Base-by-base conservation (phyloP, 23 tunicate species). In the Aplidium turbinatum region DNA sequence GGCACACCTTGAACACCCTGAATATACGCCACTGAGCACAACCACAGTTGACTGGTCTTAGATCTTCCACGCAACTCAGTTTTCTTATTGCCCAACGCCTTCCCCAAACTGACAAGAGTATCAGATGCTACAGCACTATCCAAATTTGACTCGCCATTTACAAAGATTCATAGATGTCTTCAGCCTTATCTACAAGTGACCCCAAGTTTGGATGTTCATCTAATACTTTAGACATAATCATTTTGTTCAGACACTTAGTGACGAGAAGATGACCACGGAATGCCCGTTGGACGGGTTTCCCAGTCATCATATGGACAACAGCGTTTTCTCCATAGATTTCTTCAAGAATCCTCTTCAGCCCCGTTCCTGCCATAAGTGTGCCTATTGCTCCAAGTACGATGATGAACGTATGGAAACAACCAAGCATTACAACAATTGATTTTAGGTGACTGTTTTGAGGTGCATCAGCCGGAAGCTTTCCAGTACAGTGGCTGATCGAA, bases 81-180 rank as follows among this genome's bases (percentile, higher is more conserved):
- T 56, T 56, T 56, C 63, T 56, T 56, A 56, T 56, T 21, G 63
- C 63, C 63, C 63, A 56, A 56, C 28, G 63, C 63, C 23, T 16
- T 23, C 63, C 63, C 20, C 63, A 56, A 13, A 21, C 63, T 18
- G 63, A 56, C 63, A 56, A 56, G 63, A 56, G 63, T 56, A 56
- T 56, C 24, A 56, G 63, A 56, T 56, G 63, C 63, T 18, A 56
- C 21, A 18, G 63, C 28, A 56, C 63, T 18, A 21, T 56, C 21
- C 24, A 18, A 56, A 56, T 18, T 21, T 19, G 25, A 56, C 63
- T 56, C 63, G 63, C 63, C 63, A 56, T 56, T 21, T 21, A 21
- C 63, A 21, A 56, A 16, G 21, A 56, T 21, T 56, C 63, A 18
- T 18, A 56, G 21, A 56, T 56, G 63, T 42, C 50, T 42, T 42